Percentiles rank a stretch among this genome's conserved stretches.
phyloP scores from a whole-genome alignment of 2,888 invertebrate species.

The Torymus aiolomorphi region DNA sequence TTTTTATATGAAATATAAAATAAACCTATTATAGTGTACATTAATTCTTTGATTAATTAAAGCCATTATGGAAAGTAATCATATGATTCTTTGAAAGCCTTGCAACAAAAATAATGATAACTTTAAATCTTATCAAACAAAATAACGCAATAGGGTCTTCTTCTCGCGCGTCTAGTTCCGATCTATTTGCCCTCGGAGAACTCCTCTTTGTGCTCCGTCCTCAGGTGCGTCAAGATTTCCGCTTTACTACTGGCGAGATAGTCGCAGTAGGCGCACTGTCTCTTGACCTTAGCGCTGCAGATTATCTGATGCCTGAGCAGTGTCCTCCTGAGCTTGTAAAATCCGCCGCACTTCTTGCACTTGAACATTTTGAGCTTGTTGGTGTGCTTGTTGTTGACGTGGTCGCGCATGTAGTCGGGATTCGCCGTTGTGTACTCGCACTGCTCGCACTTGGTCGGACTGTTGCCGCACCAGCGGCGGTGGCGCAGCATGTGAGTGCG shows the following conservation, averaged over 20 bases:
- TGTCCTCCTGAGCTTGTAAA: constrained; percentile 7
- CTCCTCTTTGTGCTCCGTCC: not conserved
- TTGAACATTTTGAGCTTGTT: not conserved
- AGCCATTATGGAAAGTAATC: too few relatives aligned
- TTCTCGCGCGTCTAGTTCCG: too few relatives aligned
- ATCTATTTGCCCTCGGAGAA: too few relatives aligned
- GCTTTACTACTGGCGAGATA: not conserved
- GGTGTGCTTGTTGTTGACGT: constrained; percentile 26
- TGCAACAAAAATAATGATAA: too few relatives aligned
- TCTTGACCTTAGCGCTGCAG: not conserved
- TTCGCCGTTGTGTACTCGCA: constrained; percentile 12
- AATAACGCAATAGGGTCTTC: too few relatives aligned
- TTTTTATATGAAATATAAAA: too few relatives aligned
- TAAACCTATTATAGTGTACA: too few relatives aligned
- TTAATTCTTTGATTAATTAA: too few relatives aligned
- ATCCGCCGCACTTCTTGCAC: not conserved
- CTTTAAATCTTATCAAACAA: too few relatives aligned
- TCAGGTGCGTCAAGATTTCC: constrained; percentile 12
- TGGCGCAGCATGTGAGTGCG: constrained; percentile 43
- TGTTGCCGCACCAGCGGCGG: constrained; percentile 22
- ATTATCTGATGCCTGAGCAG: too few relatives aligned
- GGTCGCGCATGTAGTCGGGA: constrained; percentile 8
- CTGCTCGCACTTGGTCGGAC: constrained; percentile 13
- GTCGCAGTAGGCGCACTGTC: constrained; percentile 41
- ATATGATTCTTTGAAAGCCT: too few relatives aligned